Evolutionary conservation across 2,797 vertebrate genomes (phyloP).

Genomic region (Anomalospiza imberbis): DNA sequence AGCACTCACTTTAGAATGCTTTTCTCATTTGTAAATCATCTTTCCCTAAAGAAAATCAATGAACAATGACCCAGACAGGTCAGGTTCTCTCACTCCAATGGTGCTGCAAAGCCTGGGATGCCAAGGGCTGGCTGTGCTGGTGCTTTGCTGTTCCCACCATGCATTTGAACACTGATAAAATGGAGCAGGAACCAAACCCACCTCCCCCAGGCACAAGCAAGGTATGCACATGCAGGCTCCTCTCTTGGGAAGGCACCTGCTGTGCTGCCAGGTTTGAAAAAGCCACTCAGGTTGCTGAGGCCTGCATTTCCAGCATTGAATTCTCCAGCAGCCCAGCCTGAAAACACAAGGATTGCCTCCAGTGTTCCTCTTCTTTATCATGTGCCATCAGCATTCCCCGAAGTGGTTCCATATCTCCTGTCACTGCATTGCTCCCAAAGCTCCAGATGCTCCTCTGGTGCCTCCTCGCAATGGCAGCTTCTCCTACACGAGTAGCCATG

Average conservation of each 20-base stretch:
- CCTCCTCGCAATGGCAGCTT: fast-evolving
- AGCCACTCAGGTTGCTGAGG: not conserved
- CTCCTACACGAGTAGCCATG: not conserved
- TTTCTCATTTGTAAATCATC: constrained; percentile 2
- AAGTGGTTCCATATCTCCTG: fast-evolving
- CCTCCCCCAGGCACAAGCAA: not conserved
- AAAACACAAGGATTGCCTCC: not conserved
- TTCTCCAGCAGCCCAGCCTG: not conserved
- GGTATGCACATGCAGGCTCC: not conserved
- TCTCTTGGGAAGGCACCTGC: not conserved
- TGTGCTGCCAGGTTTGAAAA: not conserved
- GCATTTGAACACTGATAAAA: not conserved
- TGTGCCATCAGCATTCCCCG: fast-evolving
- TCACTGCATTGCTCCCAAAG: not conserved
- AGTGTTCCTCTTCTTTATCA: not conserved
- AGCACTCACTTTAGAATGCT: not conserved
- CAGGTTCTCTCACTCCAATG: not conserved
- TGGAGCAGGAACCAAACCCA: not conserved
- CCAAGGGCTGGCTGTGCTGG: not conserved
- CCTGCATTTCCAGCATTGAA: not conserved
- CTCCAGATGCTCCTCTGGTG: not conserved
- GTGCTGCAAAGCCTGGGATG: not conserved
- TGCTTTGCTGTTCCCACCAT: not conserved
- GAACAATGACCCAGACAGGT: not conserved
- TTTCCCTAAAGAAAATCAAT: constrained; percentile 7